phyloP scores from a whole-genome alignment of 1,140 invertebrate genomes.

The Drosophila teissieri region DNA sequence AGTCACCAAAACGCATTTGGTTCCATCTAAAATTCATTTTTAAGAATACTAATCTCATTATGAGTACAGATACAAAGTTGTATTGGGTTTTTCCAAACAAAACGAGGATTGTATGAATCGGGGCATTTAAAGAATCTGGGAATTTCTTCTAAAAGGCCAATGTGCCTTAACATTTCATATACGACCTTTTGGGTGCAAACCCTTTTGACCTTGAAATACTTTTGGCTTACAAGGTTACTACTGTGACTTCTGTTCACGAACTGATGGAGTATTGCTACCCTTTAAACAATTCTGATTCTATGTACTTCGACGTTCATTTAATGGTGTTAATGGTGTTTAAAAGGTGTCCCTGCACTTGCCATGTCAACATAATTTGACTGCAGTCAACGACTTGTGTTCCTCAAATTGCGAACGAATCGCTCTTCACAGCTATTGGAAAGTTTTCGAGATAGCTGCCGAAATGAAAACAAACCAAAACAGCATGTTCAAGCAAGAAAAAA shows the following conservation, averaged over 20 bases:
- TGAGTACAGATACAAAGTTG: background rate
- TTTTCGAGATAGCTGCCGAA: slow-evolving; percentile 34
- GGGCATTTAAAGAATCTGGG: background rate
- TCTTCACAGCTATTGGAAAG: slow-evolving; percentile 40
- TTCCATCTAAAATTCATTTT: background rate
- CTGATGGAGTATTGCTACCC: too few species aligned
- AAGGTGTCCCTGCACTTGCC: slow-evolving; percentile 21
- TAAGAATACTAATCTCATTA: background rate
- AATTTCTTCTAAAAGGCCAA: too few species aligned
- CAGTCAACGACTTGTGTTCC: slow-evolving; percentile 58
- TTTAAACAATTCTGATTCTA: background rate
- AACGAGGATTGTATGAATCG: background rate
- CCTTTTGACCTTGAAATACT: too few species aligned
- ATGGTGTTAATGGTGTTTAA: too few species aligned
- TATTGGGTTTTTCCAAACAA: too few species aligned
- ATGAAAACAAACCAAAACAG: slow-evolving; percentile 49
- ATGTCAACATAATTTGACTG: slow-evolving; percentile 26
- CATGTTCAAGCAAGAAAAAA: slow-evolving; percentile 41
- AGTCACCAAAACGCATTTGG: background rate
- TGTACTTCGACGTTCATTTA: background rate
- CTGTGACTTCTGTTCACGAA: too few species aligned
- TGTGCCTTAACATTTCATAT: too few species aligned
- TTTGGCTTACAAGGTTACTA: too few species aligned
- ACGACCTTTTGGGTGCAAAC: too few species aligned
- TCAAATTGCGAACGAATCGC: slow-evolving; percentile 50